Evolutionary conservation across 2,113 vertebrate species (phyloP).

Genomic region (Brachionichthys hirsutus): DNA sequence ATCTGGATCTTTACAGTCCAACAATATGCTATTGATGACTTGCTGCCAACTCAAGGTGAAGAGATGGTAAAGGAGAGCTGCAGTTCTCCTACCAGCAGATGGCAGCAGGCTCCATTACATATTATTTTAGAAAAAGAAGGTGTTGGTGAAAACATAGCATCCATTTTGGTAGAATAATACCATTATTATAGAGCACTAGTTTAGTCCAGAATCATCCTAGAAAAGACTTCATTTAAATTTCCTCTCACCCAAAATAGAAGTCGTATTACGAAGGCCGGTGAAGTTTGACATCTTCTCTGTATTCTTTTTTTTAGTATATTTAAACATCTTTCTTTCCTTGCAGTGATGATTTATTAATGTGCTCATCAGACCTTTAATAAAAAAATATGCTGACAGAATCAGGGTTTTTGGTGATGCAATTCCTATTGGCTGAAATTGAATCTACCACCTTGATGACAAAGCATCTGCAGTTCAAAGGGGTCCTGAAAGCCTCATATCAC

Average conservation of each 20-base stretch:
- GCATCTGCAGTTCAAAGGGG: conserved; percentile 10
- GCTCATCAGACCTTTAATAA: conserved; percentile 41
- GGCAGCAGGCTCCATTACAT: too few species aligned
- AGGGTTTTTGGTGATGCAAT: conserved; percentile 19
- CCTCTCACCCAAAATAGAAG: conserved; percentile 5
- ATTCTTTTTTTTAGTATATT: conserved; percentile 13
- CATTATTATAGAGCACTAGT: too few species aligned
- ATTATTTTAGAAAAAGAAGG: too few species aligned
- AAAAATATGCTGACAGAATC: conserved; percentile 37
- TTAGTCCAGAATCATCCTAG: not conserved
- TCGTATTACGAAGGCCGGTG: not conserved
- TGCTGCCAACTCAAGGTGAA: too few species aligned
- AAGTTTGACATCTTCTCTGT: conserved; percentile 1
- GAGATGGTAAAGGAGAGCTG: too few species aligned
- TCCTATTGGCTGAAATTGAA: conserved; percentile 31
- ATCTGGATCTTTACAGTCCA: too few species aligned
- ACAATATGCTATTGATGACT: too few species aligned
- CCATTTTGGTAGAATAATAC: too few species aligned
- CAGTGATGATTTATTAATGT: conserved; percentile 39
- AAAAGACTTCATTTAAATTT: conserved; percentile 11
- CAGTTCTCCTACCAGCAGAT: too few species aligned
- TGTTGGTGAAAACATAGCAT: too few species aligned
- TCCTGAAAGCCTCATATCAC: conserved; percentile 1
- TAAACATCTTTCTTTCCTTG: not conserved
- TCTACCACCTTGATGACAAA: conserved; percentile 35